Evolutionary conservation across 2,888 invertebrate species (phyloP), one percentile per base, ranked within the genome.

Genomic region (Ischnura elegans): DNA sequence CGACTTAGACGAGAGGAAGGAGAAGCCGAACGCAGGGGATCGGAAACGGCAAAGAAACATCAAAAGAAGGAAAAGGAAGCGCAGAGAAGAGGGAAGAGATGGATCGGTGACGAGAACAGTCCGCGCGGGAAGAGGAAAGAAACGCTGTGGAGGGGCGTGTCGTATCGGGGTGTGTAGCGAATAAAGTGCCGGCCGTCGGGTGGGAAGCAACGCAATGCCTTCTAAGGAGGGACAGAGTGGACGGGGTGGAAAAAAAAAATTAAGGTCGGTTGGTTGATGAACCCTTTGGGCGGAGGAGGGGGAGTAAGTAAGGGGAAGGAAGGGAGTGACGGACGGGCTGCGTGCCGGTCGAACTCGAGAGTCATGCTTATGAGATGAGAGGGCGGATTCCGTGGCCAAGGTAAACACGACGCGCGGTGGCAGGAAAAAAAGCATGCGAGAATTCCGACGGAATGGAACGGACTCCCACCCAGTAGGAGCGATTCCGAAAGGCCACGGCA

Each of bases 351-450:
- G 61, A 61, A 90, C 19, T 19, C 90, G 45, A 61, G 61, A 90
- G 66, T 42, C 66, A 61, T 61, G 90, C 90, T 90, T 61, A 90
- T 90, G 61, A 61, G 90, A 90, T 87, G 87, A 87, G 55, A 90
- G 13, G 90, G 43, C 43, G 61, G 90, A 90, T 90, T 90, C 55
- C 90, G 43, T 25, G 36, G 36, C 76, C 19, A 55, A 25, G 61
- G 25, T 36, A 43, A 42, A 61, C 61, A 90, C 61, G 90, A 61
- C 43, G 42, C 25, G 61, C 29, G 8, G 45, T 0, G 8, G 45
- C 2, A 45, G 19, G n/a, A 90, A 90, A 90, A 90, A 47, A 42
- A 36, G n/a, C 42, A 8, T 8, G 61, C 36, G 36, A 36, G n/a
- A 19, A 36, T 19, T 46, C 51, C 10, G 51, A 42, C 29, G 19